These are phyloP conservation scores for Macropus fuliginosus DNA, from an alignment of 2,797 vertebrate genomes.

Conservation along the genomic window DNA sequence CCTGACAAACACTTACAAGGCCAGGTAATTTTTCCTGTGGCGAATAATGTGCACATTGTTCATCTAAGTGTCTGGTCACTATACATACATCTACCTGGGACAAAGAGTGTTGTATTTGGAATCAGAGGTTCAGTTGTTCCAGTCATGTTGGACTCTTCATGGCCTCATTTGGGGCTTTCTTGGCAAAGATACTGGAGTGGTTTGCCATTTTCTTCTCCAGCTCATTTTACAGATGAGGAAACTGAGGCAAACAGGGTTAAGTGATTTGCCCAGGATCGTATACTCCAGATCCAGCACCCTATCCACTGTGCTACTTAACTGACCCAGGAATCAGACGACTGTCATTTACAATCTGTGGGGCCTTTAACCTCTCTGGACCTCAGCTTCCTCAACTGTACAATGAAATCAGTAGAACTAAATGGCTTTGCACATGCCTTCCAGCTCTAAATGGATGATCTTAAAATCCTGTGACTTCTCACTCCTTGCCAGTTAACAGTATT, in stretches of 20 bases:
- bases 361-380: neutral
- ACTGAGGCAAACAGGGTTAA: neutral
- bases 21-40: neutral
- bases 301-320: neutral
- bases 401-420: neutral
- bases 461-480: neutral
- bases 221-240: neutral
- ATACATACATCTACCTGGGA: neutral
- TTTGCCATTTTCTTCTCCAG: neutral
- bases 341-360: neutral
- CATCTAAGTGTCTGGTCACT: neutral
- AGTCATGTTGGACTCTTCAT: neutral
- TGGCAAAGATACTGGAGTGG: neutral
- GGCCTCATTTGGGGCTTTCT: neutral
- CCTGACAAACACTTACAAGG: neutral
- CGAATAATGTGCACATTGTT: neutral
- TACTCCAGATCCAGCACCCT: neutral
- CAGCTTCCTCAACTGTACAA: neutral
- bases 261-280: neutral
- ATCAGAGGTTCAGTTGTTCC: neutral
- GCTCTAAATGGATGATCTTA: neutral
- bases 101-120: neutral
- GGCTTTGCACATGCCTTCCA: neutral
- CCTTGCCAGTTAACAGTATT: slow-evolving; percentile 26
- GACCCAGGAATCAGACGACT: neutral